Evolutionary conservation across 2,113 vertebrate genomes (phyloP), one percentile per base, ranked within the genome.

Genomic region (Dipodomys ordii): DNA sequence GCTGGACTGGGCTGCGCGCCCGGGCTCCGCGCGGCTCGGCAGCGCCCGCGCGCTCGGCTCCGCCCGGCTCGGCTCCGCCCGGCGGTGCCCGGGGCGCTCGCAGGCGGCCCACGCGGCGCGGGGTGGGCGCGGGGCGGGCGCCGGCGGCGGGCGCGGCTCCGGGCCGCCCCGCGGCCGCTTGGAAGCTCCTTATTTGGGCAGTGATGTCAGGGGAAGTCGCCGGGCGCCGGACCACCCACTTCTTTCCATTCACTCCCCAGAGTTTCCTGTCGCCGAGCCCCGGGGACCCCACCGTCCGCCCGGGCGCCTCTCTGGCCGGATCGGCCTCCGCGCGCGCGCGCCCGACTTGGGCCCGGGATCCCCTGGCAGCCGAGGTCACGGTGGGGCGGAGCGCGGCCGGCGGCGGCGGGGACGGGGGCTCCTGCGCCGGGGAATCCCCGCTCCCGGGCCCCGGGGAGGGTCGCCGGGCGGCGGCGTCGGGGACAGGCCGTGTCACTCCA

Each of bases 111-210:
- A 95, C 95, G 97, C 96, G 97, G 78, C 97, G 97, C 97, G 96
- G 98, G 97, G 98, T 97, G 91, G 93, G 97, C 97, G 97, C 96
- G 95, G 95, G 97, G 97, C 82, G 94, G 96, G 93, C 96, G 79
- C 95, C 68, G 87, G 92, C 69, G 93, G 96, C 95, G 62, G 93
- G 92, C 86, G 91, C 88, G 95, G 84, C 98, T 98, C 97, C 84
- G 96, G 98, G 98, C 97, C 91, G 95, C 96, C 97, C 98, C 94
- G 88, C 90, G 97, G 97, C 88, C 97, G 96, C 98, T 98, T 98
- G 97, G 98, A 98, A 98, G 98, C 98, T 99, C 98, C 98, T 99
- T 99, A 98, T 99, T 99, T 99, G 98, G 98, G 98, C 98, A 99
- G 98, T 99, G 98, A 99, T 98, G 98, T 99, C 97, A 99, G 98